Conservation (phyloP, 2,797 vertebrate genomes). For the Anas georgica region DNA sequence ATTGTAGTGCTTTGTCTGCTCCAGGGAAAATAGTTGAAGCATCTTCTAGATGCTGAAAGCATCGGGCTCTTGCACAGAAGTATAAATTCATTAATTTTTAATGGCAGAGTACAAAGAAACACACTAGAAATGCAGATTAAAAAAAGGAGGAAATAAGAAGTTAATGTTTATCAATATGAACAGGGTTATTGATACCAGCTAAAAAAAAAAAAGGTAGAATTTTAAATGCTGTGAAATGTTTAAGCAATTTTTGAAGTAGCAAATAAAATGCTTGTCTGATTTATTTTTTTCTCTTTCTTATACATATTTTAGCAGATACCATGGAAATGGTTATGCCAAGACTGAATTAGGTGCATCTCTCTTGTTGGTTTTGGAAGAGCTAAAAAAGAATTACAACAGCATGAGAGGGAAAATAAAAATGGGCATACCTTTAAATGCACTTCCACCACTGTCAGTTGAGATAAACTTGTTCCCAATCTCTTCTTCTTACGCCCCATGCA, state of each 20-base stretch:
- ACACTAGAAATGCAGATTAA: neutral
- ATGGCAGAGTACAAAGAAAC: neutral
- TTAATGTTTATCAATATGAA: neutral
- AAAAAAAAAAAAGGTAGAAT: neutral
- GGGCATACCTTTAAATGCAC: slow-evolving; percentile 61
- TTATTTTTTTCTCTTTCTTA: neutral
- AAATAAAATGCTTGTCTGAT: neutral
- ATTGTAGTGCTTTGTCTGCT: too few species aligned
- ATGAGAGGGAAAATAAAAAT: slow-evolving; percentile 54
- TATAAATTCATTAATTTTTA: neutral
- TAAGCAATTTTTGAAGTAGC: neutral
- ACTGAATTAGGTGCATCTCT: slow-evolving; percentile 46
- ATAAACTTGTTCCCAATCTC: slow-evolving; percentile 43
- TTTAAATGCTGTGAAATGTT: neutral
- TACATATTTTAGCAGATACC: slow-evolving; percentile 33
- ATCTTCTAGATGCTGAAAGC: too few species aligned
- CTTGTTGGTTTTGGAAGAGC: slow-evolving; percentile 34
- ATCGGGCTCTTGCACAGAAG: neutral
- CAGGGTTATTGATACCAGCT: neutral
- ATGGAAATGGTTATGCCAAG: neutral
- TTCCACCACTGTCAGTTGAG: slow-evolving; percentile 69
- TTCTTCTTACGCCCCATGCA: slow-evolving; percentile 44
- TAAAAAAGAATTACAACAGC: slow-evolving; percentile 54
- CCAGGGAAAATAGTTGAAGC: too few species aligned
- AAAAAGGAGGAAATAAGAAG: neutral